phyloP scores from a whole-genome alignment of 2,797 vertebrate species.

The Hydrocynus forskahlii region DNA sequence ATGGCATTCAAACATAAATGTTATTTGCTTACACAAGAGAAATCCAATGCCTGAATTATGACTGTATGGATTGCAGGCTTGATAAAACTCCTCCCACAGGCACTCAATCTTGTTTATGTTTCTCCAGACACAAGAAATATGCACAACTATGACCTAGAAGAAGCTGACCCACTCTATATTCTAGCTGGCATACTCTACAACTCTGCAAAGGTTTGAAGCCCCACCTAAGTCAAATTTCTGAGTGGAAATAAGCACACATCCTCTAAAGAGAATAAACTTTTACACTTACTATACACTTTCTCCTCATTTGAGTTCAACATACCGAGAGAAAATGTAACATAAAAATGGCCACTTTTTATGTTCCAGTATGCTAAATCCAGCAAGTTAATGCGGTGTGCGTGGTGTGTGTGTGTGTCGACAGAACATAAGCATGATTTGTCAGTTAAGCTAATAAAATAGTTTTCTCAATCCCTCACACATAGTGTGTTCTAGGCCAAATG shows the following conservation, averaged over 20 bases:
- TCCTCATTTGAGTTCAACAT: too few relatives aligned
- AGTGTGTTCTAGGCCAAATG: constrained; percentile 1
- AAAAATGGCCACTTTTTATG: too few relatives aligned
- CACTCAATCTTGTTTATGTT: constrained; percentile 65
- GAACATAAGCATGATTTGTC: constrained; percentile 14
- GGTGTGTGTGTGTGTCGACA: background rate
- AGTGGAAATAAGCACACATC: too few relatives aligned
- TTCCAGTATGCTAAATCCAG: too few relatives aligned
- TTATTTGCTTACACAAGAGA: constrained; percentile 72
- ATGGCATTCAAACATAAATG: constrained; percentile 71
- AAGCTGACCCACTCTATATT: constrained; percentile 61
- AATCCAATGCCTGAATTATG: constrained; percentile 67
- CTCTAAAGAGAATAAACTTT: too few relatives aligned
- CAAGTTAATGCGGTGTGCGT: too few relatives aligned
- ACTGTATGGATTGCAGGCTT: constrained; percentile 66
- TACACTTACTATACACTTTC: too few relatives aligned
- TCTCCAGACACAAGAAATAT: constrained; percentile 69
- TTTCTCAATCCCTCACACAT: constrained; percentile 17
- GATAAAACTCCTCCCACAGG: constrained; percentile 72
- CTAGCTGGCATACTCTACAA: constrained; percentile 11
- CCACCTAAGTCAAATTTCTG: too few relatives aligned
- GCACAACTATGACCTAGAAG: constrained; percentile 51
- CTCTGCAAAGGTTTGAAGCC: too few relatives aligned
- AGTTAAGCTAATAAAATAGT: constrained; percentile 29
- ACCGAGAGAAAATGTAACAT: too few relatives aligned